Evolutionary conservation across 2,888 invertebrate genomes (phyloP), one percentile per base, ranked within the genome.

Genomic region (Drosophila prostipennis): DNA sequence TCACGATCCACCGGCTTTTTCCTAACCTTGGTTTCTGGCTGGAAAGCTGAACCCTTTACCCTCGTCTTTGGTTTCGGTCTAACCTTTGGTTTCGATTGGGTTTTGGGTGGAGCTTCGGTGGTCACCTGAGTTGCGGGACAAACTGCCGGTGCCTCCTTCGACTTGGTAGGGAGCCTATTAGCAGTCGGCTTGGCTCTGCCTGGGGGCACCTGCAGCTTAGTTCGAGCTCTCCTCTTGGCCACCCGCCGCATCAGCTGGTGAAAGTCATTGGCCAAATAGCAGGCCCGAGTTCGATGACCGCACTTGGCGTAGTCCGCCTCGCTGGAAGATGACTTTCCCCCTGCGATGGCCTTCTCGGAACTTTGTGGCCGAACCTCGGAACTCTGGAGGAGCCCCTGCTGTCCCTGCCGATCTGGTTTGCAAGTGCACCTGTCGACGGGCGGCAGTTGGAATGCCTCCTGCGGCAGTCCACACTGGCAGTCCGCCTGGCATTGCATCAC

Each of bases 191-290:
- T 29, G 14, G 45, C 0, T 14, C 14, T 46, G 2, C n/a, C n/a
- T 8, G 26, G 2, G 26, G 6, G 26, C n/a, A 4, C 7, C 4
- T n/a, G 43, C 4, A 2, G 3, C 3, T 10, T 46, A 2, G 29
- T 0, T 2, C 10, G 55, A 3, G 46, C 5, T 3, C 80, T 59
- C 3, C 59, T 76, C 7, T 56, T 63, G 6, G 71, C 77, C 46
- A 79, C 71, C 0, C 67, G 26, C 1, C 43, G 77, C 80, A 85
- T 81, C 6, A 81, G 43, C 37, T 76, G 77, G 2, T 58, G 42
- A 6, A 54, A 85, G 2, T 85, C 80, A 14, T 67, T 57, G 19
- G 19, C 42, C 34, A 52, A 5, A 19, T 63, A 63, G 23, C 42
- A 52, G 3, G 56, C 64, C n/a, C 37, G 16, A 0, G 53, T 16